Evolutionary conservation across 2,797 vertebrate genomes (phyloP), one percentile per base, ranked within the genome.

Genomic region (Cygnus olor): DNA sequence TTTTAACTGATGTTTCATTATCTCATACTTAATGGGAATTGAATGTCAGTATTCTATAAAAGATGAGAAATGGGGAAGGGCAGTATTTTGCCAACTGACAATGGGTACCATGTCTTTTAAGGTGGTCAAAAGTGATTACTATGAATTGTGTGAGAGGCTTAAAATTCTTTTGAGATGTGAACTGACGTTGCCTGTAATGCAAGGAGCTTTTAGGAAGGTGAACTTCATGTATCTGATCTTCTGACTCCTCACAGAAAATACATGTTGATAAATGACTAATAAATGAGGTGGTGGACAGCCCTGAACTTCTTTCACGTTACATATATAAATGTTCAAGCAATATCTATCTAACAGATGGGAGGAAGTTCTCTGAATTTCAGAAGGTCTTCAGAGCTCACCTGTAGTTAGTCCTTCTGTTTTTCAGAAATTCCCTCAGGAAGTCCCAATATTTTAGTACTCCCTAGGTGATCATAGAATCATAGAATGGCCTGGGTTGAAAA

Each of bases 81-180:
- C 58, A 15, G 3, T 15, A 6, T 47, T 80, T 66, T 44, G 9
- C 10, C 63, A 24, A 34, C 5, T 2, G 36, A 1, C 16, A 38
- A 25, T 24, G 0, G 0, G 21, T 22, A 3, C 10, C 25, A 1
- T 0, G 0, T 19, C 8, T 84, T 77, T 77, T 11, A 34, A 18
- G 19, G 19, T 30, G 9, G 2, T 73, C 49, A 9, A 36, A 56
- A 7, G 19, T 22, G 8, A 24, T n/a, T 53, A 3, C 19, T 68
- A 3, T 68, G 32, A 40, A 16, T 22, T 57, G 5, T 4, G 38
- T 74, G 63, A 49, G 81, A 79, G 28, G 24, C 34, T 74, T 51
- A 81, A n/a, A 36, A 28, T 51, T 85, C 9, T 74, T 8, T 24
- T 8, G 40, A n/a, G 30, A 16, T 24, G 4, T 24, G 24, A 73